phyloP scores from a whole-genome alignment of 2,888 invertebrate genomes.

The Tenthredo notha region DNA sequence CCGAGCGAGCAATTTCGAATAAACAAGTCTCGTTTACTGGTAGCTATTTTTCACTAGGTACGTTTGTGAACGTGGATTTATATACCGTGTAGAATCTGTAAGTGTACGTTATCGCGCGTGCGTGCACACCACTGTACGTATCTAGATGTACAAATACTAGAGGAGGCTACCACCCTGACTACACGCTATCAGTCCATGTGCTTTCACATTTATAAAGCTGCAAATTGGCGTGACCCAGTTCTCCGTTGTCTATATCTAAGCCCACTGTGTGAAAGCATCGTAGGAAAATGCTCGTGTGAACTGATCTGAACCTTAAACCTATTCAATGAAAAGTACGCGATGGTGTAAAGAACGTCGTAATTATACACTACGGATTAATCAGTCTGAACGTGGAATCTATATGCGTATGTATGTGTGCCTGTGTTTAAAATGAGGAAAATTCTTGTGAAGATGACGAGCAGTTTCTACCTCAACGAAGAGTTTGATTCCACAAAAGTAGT shows the following conservation, averaged over 20 bases:
- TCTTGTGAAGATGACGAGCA: not conserved
- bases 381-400: not conserved
- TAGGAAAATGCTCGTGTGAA: not conserved
- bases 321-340: not conserved
- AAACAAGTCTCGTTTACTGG: slow-evolving; percentile 33
- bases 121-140: not conserved
- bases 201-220: slow-evolving; percentile 60
- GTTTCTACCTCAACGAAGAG: not conserved
- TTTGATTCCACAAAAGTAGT: not conserved
- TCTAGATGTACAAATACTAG: not conserved
- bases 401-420: not conserved
- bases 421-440: not conserved
- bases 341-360: not conserved
- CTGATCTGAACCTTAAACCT: not conserved
- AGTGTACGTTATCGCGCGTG: slow-evolving; percentile 8
- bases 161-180: slow-evolving; percentile 43
- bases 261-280: not conserved
- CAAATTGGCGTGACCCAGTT: slow-evolving; percentile 64
- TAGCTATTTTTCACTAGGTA: slow-evolving; percentile 35
- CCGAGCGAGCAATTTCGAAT: slow-evolving; percentile 26
- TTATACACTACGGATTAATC: not conserved
- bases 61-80: slow-evolving; percentile 1
- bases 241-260: slow-evolving; percentile 48
- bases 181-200: slow-evolving; percentile 49
- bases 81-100: slow-evolving; percentile 11